phyloP scores from a whole-genome alignment of 1,140 invertebrate genomes.

The Cepaea nemoralis region DNA sequence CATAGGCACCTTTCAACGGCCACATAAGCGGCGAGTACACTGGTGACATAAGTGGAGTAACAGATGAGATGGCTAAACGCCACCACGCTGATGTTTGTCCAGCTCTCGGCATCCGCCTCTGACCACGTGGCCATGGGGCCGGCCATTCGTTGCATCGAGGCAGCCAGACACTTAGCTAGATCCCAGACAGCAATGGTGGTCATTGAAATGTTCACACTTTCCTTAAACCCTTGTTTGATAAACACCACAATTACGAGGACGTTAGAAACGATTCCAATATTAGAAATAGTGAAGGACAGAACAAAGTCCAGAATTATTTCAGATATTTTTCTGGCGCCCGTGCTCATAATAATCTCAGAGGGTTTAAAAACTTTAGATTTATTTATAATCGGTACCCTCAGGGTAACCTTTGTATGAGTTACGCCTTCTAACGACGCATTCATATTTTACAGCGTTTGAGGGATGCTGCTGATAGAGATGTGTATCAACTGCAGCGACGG shows the following conservation, averaged over 20 bases:
- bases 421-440: not conserved
- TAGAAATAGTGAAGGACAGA: not conserved
- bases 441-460: not conserved
- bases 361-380: not conserved
- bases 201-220: slow-evolving; percentile 27
- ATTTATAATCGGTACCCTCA: not conserved
- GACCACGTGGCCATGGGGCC: not conserved
- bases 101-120: slow-evolving; percentile 2
- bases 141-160: slow-evolving; percentile 8
- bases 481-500: no score
- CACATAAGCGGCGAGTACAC: slow-evolving; percentile 29
- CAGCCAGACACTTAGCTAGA: slow-evolving; percentile 13
- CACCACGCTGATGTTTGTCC: slow-evolving; percentile 15
- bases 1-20: slow-evolving; percentile 33
- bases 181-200: slow-evolving; percentile 32
- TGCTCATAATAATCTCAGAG: not conserved
- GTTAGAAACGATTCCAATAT: slow-evolving; percentile 11
- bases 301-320: slow-evolving; percentile 19
- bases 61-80: slow-evolving; percentile 14
- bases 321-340: not conserved
- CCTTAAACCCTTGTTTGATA: slow-evolving; percentile 31
- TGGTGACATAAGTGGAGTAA: slow-evolving; percentile 28
- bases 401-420: not conserved
- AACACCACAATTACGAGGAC: slow-evolving; percentile 21
- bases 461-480: no score